phyloP scores from a whole-genome alignment of 2,797 vertebrate species.

The Gallirallus australis region DNA sequence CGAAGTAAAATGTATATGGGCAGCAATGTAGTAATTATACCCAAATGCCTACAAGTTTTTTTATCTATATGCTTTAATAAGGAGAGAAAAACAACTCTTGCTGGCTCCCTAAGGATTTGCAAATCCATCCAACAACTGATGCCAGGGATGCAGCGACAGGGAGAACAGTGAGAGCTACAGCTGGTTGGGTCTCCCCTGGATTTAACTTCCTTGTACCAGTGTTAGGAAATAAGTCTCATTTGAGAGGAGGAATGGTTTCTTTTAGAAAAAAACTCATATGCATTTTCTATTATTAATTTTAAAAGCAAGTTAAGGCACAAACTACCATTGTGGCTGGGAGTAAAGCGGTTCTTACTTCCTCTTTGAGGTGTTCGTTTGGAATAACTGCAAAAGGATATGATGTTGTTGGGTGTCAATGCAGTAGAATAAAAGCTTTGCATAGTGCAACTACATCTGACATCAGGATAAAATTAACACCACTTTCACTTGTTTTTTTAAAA shows the following conservation, averaged over 20 bases:
- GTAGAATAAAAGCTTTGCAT: neutral
- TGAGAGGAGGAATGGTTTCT: neutral
- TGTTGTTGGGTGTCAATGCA: neutral
- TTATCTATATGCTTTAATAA: neutral
- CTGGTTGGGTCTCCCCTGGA: neutral
- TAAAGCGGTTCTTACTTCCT: neutral
- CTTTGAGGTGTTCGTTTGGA: neutral
- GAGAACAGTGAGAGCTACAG: neutral
- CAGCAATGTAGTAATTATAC: neutral
- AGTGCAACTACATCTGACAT: neutral
- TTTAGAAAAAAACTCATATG: neutral
- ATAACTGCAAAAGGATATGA: neutral
- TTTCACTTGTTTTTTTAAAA: neutral
- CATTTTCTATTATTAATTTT: neutral
- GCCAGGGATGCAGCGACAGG: neutral
- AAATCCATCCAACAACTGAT: neutral
- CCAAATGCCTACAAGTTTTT: neutral
- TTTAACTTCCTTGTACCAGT: neutral
- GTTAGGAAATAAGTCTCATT: neutral
- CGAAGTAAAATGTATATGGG: neutral
- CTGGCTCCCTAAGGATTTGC: neutral
- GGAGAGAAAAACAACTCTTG: neutral
- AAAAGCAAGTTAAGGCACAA: neutral
- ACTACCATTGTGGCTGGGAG: neutral
- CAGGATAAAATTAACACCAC: neutral